Evolutionary conservation across 2,888 invertebrate genomes (phyloP).

Genomic region (Microplitis manilae): DNA sequence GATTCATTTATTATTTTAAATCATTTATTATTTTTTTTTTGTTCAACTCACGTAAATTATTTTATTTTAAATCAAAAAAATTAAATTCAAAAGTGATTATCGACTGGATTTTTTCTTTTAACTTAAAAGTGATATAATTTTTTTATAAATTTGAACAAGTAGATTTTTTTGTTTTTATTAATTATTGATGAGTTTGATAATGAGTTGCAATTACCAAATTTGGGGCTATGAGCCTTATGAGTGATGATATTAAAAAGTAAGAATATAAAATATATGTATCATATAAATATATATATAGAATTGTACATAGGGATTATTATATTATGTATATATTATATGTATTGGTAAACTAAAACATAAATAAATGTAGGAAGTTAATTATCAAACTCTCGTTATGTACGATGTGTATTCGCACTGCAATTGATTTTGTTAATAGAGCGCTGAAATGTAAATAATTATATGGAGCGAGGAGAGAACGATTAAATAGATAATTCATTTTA

Average conservation of each 20-base stretch:
- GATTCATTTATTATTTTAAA: neutral
- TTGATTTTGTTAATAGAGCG: neutral
- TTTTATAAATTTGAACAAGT: neutral
- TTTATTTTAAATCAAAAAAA: neutral
- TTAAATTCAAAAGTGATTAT: neutral
- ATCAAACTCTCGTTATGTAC: neutral
- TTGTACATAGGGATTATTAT: too few species aligned
- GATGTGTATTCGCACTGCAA: neutral
- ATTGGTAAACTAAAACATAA: neutral
- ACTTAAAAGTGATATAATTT: neutral
- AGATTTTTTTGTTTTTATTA: neutral
- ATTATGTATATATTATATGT: neutral
- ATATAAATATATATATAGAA: slow-evolving; percentile 14
- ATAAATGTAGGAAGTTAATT: neutral
- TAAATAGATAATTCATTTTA: neutral
- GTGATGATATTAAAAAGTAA: slow-evolving; percentile 45
- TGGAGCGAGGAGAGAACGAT: neutral
- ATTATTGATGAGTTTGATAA: neutral
- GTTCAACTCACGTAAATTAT: neutral
- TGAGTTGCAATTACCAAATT: slow-evolving; percentile 29
- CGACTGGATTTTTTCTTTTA: neutral
- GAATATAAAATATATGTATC: slow-evolving; percentile 48
- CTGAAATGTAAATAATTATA: neutral
- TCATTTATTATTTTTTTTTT: neutral
- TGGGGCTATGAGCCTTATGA: slow-evolving; percentile 42